A percentile compares a stretch with the other conserved stretches of the same genome.
These are phyloP conservation scores for Muraenolepis orangiensis DNA, from an alignment of 2,797 vertebrate species.

Conservation along the genomic window DNA sequence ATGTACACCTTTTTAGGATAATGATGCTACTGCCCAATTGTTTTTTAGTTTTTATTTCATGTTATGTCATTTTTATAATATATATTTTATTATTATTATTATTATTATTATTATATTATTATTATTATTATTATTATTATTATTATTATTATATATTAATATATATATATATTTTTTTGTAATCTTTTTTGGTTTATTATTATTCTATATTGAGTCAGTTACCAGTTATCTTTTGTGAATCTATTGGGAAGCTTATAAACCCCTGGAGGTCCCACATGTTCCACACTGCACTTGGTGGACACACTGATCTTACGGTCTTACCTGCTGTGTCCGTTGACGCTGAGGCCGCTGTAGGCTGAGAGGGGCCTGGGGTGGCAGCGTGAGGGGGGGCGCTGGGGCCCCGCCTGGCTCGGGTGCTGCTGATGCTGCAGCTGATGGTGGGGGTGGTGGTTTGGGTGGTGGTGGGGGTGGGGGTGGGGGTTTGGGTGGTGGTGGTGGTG, in stretches of 20 bases:
- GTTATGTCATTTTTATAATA: too few species aligned
- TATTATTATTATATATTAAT: too few species aligned
- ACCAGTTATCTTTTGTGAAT: background rate
- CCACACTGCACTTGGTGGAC: background rate
- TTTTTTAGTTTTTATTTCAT: too few species aligned
- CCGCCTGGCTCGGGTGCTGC: slow-evolving; percentile 75
- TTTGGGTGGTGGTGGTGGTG: slow-evolving; percentile 68
- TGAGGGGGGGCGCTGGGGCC: slow-evolving; percentile 76
- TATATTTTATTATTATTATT: too few species aligned
- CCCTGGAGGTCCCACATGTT: background rate
- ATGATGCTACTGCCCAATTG: too few species aligned
- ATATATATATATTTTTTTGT: too few species aligned
- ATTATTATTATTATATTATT: too few species aligned
- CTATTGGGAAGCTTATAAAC: background rate
- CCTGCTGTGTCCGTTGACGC: slow-evolving; percentile 94
- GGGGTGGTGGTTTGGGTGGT: slow-evolving; percentile 1
- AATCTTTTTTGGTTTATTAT: too few species aligned
- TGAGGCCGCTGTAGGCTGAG: slow-evolving; percentile 86
- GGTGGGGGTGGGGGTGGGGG: slow-evolving; percentile 65
- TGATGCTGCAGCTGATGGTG: slow-evolving; percentile 53
- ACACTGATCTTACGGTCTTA: slow-evolving; percentile 47
- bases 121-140: too few species aligned
- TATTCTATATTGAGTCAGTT: background rate
- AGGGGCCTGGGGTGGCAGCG: slow-evolving; percentile 80
- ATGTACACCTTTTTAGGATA: too few species aligned